Base-by-base conservation (phyloP, 2,888 invertebrate genomes). In the Drosophila koepferae region DNA sequence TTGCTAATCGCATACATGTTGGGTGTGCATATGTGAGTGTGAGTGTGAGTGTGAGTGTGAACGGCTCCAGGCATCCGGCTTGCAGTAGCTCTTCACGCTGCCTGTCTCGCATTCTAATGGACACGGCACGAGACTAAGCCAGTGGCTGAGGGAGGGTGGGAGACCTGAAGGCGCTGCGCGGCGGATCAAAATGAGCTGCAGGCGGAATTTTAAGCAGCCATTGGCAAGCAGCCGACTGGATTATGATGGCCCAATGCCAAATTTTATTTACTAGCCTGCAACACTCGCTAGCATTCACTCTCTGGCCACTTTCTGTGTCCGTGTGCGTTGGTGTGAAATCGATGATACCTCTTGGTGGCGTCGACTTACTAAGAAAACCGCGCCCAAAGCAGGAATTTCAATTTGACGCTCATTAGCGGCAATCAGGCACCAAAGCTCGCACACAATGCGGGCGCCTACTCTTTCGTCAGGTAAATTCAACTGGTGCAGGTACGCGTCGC, bases 381-480 rank as follows among this genome's bases (percentile, higher is more conserved):
- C 56, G 40, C 76, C 66, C 49, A 69, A 65, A 51, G 71, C 77
- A 66, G 86, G 74, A 77, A 86, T 86, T 83, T 82, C 86, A 83
- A 86, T 86, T 82, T 86, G 81, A 86, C 61, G 82, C 84, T 86
- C 82, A 82, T 82, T 82, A 82, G 87, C 81, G 70, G 73, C 86
- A 82, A 82, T 86, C 86, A 77, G 74, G 60, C 46, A 41, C 53
- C 66, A 41, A 67, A 60, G 61, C 63, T 76, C 54, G 48, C 64
- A 48, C 59, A 77, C 67, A 77, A 64, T 81, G 77, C 66, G 46
- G 53, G 59, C 67, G 28, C 0, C 72, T 53, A 64, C 53, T 56
- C 38, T 62, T 28, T 44, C 66, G 59, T 18, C 72, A 66, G 61
- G 58, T 80, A 51, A 60, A 49, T 55, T 34, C 65, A 77, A 40